phyloP scores from a whole-genome alignment of 2,113 vertebrate genomes.

The Osmerus eperlanus region DNA sequence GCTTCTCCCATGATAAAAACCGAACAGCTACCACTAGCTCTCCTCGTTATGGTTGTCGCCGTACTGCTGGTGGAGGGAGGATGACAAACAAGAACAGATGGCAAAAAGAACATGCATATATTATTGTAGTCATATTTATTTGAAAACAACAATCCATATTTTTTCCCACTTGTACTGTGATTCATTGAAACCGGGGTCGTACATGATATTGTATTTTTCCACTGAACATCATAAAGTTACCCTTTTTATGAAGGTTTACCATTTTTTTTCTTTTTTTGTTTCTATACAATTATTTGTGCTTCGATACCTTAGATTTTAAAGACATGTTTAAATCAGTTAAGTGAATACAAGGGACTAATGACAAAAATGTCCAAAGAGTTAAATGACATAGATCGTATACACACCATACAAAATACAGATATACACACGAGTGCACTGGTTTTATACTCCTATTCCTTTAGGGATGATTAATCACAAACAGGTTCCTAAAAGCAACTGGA shows the following conservation, averaged over 20 bases:
- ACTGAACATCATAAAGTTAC: constrained; percentile 74
- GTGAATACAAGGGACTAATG: constrained; percentile 52
- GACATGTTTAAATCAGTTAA: constrained; percentile 64
- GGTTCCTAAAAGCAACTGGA: constrained; percentile 18
- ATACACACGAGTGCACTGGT: constrained; percentile 65
- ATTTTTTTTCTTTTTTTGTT: constrained; percentile 52
- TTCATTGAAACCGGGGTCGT: constrained; percentile 64
- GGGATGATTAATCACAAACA: constrained; percentile 49
- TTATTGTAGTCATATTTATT: constrained; percentile 74
- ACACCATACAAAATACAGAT: constrained; percentile 66
- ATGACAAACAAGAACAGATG: constrained; percentile 18
- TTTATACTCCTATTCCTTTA: constrained; percentile 54
- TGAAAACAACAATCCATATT: constrained; percentile 75
- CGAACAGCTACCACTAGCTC: neutral
- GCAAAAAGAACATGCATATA: constrained; percentile 28
- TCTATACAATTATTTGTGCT: constrained; percentile 76
- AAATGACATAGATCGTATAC: constrained; percentile 69
- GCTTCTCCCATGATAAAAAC: too few species aligned
- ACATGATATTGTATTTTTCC: constrained; percentile 72
- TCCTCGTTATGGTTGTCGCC: neutral
- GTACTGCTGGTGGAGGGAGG: neutral
- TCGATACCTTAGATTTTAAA: constrained; percentile 71
- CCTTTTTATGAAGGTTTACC: constrained; percentile 61
- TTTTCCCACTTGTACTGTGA: constrained; percentile 66
- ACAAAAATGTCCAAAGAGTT: constrained; percentile 63